These are phyloP conservation scores for Trogon melanurus DNA, from an alignment of 2,113 vertebrate species.

Conservation along the genomic window DNA sequence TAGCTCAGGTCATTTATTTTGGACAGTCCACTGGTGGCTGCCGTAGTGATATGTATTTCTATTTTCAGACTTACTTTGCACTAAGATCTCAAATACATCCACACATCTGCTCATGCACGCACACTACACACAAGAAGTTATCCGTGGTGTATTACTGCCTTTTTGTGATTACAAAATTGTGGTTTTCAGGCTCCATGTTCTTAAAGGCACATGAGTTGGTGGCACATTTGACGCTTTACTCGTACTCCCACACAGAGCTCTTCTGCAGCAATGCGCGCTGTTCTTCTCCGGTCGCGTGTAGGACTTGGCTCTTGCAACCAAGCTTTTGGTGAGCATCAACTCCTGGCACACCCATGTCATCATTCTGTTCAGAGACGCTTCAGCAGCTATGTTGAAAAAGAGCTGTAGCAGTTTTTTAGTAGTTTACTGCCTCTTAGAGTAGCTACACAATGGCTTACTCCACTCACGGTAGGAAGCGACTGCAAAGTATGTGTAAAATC, in stretches of 20 bases:
- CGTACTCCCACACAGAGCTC: not conserved
- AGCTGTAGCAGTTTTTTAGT: not conserved
- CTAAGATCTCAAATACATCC: not conserved
- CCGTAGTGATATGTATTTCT: not conserved
- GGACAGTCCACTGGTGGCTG: not conserved
- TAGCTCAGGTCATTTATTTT: not conserved
- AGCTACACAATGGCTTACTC: not conserved
- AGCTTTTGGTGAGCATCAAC: not conserved
- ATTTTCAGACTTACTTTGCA: not conserved
- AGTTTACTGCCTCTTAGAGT: not conserved
- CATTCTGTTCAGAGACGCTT: not conserved
- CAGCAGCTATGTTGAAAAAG: not conserved
- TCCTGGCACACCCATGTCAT: not conserved
- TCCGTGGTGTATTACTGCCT: not conserved
- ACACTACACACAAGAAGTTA: not conserved
- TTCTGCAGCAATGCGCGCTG: not conserved
- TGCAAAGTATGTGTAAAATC: not conserved
- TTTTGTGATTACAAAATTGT: not conserved
- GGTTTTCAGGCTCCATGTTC: rapidly evolving
- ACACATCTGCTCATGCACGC: rapidly evolving
- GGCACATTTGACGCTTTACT: not conserved
- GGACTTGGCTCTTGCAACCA: not conserved
- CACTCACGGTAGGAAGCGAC: rapidly evolving
- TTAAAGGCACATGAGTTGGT: not conserved
- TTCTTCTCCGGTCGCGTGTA: not conserved